Evolutionary conservation across 2,797 vertebrate genomes (phyloP), one percentile per base, ranked within the genome.

Genomic region (Pipistrellus pygmaeus): DNA sequence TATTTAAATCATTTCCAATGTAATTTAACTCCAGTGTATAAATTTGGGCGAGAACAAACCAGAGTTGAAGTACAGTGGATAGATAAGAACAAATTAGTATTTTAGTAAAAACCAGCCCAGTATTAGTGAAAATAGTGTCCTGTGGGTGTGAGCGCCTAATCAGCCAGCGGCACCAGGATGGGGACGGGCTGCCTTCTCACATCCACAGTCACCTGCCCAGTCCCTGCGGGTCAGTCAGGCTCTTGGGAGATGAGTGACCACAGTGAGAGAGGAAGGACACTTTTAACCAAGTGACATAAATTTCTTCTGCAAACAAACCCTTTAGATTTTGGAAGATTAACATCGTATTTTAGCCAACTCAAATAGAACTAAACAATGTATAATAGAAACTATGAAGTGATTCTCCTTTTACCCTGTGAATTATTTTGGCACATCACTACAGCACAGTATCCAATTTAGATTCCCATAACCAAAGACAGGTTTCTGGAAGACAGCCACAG

Each of bases 311-410:
- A 82, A 72, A 62, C 41, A 82, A 72, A 62, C 35, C 35, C 7
- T 7, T 73, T 46, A 84, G 35, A 66, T 87, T 90, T 92, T 18
- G 23, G 30, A 69, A 95, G 57, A 88, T 64, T n/a, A 88, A 68
- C 6, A 83, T 3, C 8, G 8, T 10, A 64, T 51, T 83, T 57
- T 80, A 92, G 85, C 32, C 27, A 82, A 68, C 4, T 87, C 92
- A 62, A 88, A 73, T 2, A 86, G 48, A 90, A 76, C 17, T 57
- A 75, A 90, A 76, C 23, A 32, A 20, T 35, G 14, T 38, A n/a
- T n/a, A n/a, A n/a, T n/a, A 72, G 21, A 23, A 60, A 82, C 15
- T 44, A 38, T 46, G 32, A 90, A 76, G 27, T 46, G 62, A 80
- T 23, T 69, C 48, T 81, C 68, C 17, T n/a, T 76, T 95, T 44